Evolutionary conservation across 1,140 invertebrate species (phyloP).

Genomic region (Drosophila saltans): DNA sequence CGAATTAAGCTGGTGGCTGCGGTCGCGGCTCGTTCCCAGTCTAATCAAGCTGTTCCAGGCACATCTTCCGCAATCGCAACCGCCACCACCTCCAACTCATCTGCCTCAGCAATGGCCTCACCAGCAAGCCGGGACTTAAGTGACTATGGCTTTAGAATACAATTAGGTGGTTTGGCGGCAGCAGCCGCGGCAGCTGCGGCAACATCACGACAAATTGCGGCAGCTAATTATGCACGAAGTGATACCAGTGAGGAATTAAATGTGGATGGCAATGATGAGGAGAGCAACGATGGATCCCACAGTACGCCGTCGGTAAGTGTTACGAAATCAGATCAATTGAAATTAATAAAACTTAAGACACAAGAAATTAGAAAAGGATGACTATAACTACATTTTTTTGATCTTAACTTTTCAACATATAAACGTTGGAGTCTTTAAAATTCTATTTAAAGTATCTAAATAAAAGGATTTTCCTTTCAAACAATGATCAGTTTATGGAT

Average conservation of each 20-base stretch:
- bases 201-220: slow-evolving; percentile 76
- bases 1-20: slow-evolving; percentile 80
- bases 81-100: slow-evolving; percentile 49
- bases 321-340: background rate
- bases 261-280: slow-evolving; percentile 82
- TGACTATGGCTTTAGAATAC: slow-evolving; percentile 83
- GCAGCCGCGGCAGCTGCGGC: slow-evolving; percentile 78
- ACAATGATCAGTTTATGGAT: too few relatives aligned
- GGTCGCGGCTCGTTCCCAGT: slow-evolving; percentile 59
- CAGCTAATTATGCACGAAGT: slow-evolving; percentile 80
- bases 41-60: slow-evolving; percentile 36
- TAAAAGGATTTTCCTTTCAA: too few relatives aligned
- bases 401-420: background rate
- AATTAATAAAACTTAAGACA: too few relatives aligned
- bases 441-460: too few relatives aligned
- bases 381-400: background rate
- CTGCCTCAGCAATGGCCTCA: slow-evolving; percentile 40
- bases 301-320: slow-evolving; percentile 80
- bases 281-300: slow-evolving; percentile 77
- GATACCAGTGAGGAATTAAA: slow-evolving; percentile 82
- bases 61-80: slow-evolving; percentile 34
- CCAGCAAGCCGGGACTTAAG: slow-evolving; percentile 73
- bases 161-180: slow-evolving; percentile 78
- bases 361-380: too few relatives aligned
- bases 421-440: too few relatives aligned